Percentiles rank a stretch among this genome's conserved stretches.
Evolutionary conservation across 2,888 invertebrate species (phyloP).

Genomic region (Polymixis flavicincta): DNA sequence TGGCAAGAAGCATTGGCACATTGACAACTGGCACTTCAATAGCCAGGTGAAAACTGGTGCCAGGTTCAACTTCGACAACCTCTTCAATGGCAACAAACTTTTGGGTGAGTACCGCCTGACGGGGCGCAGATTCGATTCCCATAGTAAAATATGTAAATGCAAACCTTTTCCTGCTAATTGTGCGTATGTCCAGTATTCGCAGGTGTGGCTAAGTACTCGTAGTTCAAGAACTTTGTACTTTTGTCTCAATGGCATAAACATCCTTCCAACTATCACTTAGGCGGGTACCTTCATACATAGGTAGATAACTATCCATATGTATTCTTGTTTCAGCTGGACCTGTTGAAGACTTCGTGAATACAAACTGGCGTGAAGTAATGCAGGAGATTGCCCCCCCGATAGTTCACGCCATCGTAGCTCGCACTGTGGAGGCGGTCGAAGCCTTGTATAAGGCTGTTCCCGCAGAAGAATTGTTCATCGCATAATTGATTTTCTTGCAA

Average conservation of each 20-base stretch:
- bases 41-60: constrained; percentile 79
- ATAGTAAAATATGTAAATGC: background rate
- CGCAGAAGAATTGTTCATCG: constrained; percentile 69
- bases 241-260: background rate
- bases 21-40: constrained; percentile 77
- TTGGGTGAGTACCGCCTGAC: constrained; percentile 74
- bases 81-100: constrained; percentile 84
- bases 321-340: constrained; percentile 76
- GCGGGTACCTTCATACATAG: background rate
- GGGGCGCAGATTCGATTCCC: background rate
- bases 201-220: background rate
- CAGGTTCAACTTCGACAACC: constrained; percentile 81
- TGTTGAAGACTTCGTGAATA: constrained; percentile 79
- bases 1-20: constrained; percentile 83
- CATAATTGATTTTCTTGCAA: constrained; percentile 14
- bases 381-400: constrained; percentile 83
- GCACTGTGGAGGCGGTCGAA: constrained; percentile 75
- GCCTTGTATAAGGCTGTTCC: constrained; percentile 81
- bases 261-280: background rate
- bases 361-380: constrained; percentile 84
- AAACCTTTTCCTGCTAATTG: background rate
- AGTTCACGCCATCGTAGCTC: constrained; percentile 76
- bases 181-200: background rate
- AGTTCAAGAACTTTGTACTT: background rate
- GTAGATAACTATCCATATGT: background rate